Evolutionary conservation across 2,888 invertebrate genomes (phyloP).

Genomic region (Ochlodes sylvanus): DNA sequence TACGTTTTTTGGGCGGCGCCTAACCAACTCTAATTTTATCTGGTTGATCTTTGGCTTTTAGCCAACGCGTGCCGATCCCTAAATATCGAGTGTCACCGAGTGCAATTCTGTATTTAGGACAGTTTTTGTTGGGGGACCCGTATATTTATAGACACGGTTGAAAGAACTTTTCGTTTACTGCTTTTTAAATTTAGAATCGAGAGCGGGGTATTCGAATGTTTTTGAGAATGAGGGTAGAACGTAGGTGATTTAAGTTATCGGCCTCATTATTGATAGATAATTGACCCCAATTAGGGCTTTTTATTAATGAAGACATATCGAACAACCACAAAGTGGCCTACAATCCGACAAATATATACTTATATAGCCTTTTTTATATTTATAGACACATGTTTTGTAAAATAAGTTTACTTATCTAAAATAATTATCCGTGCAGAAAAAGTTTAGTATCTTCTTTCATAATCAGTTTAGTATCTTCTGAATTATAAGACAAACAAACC

Average conservation of each 20-base stretch:
- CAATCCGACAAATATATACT: too few relatives aligned
- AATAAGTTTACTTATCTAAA: too few relatives aligned
- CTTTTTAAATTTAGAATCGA: constrained; percentile 26
- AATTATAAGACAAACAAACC: too few relatives aligned
- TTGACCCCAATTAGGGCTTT: too few relatives aligned
- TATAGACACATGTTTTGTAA: too few relatives aligned
- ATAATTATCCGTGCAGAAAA: too few relatives aligned
- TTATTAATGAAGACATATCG: too few relatives aligned
- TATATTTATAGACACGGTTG: constrained; percentile 47
- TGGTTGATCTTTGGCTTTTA: constrained; percentile 64
- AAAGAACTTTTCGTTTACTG: constrained; percentile 39
- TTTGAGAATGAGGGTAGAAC: constrained; percentile 1
- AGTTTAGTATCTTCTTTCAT: too few relatives aligned
- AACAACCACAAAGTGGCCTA: too few relatives aligned
- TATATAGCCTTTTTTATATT: too few relatives aligned
- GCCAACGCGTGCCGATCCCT: constrained; percentile 73
- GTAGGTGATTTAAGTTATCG: background rate
- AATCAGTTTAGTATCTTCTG: too few relatives aligned
- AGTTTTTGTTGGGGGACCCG: constrained; percentile 69
- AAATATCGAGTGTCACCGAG: constrained; percentile 70
- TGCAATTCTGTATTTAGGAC: constrained; percentile 78
- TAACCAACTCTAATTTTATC: constrained; percentile 65
- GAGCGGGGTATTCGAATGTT: constrained; percentile 7
- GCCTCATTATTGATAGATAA: too few relatives aligned
- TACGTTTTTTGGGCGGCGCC: constrained; percentile 58